phyloP scores from a whole-genome alignment of 2,797 vertebrate species.

The Acipenser oxyrinchus region DNA sequence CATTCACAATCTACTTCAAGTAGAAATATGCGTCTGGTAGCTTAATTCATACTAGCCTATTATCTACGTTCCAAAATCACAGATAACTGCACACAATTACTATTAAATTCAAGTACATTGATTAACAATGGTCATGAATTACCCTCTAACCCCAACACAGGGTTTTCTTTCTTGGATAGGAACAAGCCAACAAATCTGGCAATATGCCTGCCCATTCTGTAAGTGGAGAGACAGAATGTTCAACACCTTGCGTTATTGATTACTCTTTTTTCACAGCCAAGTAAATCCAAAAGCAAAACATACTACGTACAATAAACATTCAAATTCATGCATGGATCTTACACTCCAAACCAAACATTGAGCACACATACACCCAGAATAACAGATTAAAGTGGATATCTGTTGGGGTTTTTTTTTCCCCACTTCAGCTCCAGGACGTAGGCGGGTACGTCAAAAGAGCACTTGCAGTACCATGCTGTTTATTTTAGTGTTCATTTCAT shows the following conservation, averaged over 20 bases:
- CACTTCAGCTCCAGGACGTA: too few species aligned
- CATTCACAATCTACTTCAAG: slow-evolving; percentile 17
- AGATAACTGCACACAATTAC: slow-evolving; percentile 27
- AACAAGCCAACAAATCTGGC: slow-evolving; percentile 13
- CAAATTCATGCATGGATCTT: slow-evolving; percentile 26
- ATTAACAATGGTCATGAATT: slow-evolving; percentile 26
- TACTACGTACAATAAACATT: neutral
- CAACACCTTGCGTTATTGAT: slow-evolving; percentile 33
- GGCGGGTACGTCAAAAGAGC: too few species aligned
- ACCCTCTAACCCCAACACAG: neutral
- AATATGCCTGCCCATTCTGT: slow-evolving; percentile 18
- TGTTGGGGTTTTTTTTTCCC: too few species aligned
- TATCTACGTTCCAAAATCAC: slow-evolving; percentile 31
- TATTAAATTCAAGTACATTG: slow-evolving; percentile 21
- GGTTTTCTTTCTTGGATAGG: neutral
- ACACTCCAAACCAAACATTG: slow-evolving; percentile 26
- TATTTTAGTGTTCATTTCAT: too few species aligned
- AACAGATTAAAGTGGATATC: too few species aligned
- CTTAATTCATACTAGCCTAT: slow-evolving; percentile 21
- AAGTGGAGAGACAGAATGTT: slow-evolving; percentile 31
- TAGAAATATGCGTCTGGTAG: slow-evolving; percentile 28
- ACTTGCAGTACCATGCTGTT: too few species aligned
- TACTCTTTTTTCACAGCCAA: slow-evolving; percentile 32
- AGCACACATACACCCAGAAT: too few species aligned
- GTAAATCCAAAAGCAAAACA: slow-evolving; percentile 26